phyloP scores from a whole-genome alignment of 2,113 vertebrate species.

The Ciconia stormi region DNA sequence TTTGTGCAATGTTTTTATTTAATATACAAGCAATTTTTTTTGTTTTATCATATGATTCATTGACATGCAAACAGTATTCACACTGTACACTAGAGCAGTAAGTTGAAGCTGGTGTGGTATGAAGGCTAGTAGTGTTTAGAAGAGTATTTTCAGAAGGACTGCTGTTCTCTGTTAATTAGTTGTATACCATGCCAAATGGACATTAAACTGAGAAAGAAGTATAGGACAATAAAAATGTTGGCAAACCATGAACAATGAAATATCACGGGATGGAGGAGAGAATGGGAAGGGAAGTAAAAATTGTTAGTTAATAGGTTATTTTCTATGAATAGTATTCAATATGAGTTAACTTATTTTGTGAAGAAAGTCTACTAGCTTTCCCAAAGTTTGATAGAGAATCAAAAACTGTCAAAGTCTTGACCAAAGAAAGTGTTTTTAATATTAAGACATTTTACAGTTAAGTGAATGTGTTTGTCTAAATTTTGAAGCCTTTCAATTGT shows the following conservation, averaged over 20 bases:
- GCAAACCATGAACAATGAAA: accelerated
- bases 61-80: neutral
- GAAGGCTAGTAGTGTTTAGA: neutral
- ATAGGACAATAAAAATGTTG: neutral
- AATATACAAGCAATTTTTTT: neutral
- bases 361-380: neutral
- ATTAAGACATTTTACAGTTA: neutral
- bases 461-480: neutral
- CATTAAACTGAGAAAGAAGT: neutral
- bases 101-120: neutral
- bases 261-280: neutral
- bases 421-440: neutral
- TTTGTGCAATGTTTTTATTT: neutral
- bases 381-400: neutral
- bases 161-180: neutral
- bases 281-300: neutral
- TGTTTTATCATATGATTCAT: neutral
- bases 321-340: neutral
- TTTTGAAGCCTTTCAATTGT: neutral
- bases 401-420: neutral
- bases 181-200: neutral
- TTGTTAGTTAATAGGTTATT: neutral
- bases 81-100: neutral
- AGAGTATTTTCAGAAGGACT: neutral
- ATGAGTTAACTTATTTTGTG: neutral